Conservation (phyloP, 2,113 vertebrate species). For the Xiphias gladius region DNA sequence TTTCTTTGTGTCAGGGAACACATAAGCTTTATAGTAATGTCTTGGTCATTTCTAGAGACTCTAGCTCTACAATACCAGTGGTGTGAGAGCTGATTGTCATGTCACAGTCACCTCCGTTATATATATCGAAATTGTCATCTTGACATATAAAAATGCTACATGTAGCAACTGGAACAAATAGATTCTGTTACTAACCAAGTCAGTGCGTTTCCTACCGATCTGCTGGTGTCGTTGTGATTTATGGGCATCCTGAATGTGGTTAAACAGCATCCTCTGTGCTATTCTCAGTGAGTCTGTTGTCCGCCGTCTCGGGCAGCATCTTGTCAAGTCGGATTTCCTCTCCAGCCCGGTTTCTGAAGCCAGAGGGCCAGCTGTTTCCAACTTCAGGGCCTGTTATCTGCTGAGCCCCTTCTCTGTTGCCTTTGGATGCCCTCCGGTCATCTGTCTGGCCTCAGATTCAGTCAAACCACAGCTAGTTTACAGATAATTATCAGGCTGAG, state of each 20-base stretch:
- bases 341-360: constrained; percentile 22
- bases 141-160: constrained; percentile 6
- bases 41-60: not conserved
- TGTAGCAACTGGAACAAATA: constrained; percentile 8
- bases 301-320: constrained; percentile 57
- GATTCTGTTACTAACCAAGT: constrained; percentile 19
- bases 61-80: not conserved
- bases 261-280: constrained; percentile 46
- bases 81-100: not conserved
- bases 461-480: constrained; percentile 64
- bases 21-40: not conserved
- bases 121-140: constrained; percentile 11
- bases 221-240: constrained; percentile 55
- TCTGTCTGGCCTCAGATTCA: constrained; percentile 60
- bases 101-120: not conserved
- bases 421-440: constrained; percentile 60
- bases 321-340: constrained; percentile 67
- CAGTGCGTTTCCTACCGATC: constrained; percentile 25
- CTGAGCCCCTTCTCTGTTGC: constrained; percentile 54
- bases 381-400: constrained; percentile 62
- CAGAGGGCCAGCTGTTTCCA: constrained; percentile 61
- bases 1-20: too few relatives aligned
- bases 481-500: constrained; percentile 73
- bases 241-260: constrained; percentile 45
- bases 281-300: constrained; percentile 43